Base-by-base conservation (phyloP, 2,797 vertebrate species). In the Brachyalestes nurse region DNA sequence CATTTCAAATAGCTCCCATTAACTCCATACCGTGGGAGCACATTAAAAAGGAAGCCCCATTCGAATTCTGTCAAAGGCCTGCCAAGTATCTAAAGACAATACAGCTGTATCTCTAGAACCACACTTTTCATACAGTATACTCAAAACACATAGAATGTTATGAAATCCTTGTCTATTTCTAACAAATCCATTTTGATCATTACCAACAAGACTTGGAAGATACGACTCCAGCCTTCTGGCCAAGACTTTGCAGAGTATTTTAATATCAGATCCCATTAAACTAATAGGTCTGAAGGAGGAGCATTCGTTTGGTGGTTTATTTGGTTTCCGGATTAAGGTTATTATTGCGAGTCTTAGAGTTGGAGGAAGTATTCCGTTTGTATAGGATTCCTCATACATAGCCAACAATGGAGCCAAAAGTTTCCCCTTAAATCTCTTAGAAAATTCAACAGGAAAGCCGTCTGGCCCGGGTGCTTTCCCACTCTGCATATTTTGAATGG, bases 341-440 rank as follows among this genome's bases (percentile, higher is more conserved):
- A n/a, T n/a, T n/a, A n/a, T n/a, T n/a, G 74, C 58, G 66, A 67
- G 21, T 57, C 67, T 77, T 21, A 80, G 47, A 25, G 38, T 61
- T 5, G 61, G 23, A 69, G 67, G 66, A 9, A 78, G 78, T 0
- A 21, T 77, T 80, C 53, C 62, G 42, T n/a, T 2, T 28, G 17
- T 64, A 77, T 79, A 77, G 12, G 67, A 82, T 74, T 85, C 64
- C 45, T 79, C 42, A 69, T 79, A 83, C 75, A 79, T 75, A 9
- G 61, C 71, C 47, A 83, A 16, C 60, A 74, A 62, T 49, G 76
- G 81, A 6, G 13, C 17, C 21, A 79, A 51, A 38, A 78, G 62
- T 51, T 79, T 38, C 5, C 12, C 53, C 45, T 25, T 25, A 79
- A 79, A 85, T 66, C 4, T 47, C 45, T 77, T 74, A n/a, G 72